phyloP scores from a whole-genome alignment of 1,140 invertebrate species.

The Holcopasites calliopsidis region DNA sequence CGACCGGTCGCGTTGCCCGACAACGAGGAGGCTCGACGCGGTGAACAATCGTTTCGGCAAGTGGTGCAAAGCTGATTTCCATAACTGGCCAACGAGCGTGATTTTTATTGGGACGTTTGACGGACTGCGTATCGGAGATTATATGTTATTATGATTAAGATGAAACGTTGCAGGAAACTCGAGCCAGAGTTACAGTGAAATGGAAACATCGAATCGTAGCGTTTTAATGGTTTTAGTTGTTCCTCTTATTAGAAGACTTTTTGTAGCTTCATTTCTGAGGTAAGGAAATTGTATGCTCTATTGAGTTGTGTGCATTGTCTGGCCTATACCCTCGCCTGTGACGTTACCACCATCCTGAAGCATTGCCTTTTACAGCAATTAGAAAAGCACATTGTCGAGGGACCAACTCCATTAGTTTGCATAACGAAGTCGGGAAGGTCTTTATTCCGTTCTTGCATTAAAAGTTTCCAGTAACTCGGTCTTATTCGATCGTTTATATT shows the following conservation, averaged over 20 bases:
- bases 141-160: too few relatives aligned
- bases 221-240: too few relatives aligned
- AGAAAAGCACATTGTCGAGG: not conserved
- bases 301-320: too few relatives aligned
- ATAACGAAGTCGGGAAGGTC: not conserved
- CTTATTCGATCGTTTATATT: constrained; percentile 3
- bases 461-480: not conserved
- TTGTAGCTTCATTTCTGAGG: too few relatives aligned
- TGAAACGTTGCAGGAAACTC: too few relatives aligned
- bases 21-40: constrained; percentile 13
- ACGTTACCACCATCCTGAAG: not conserved
- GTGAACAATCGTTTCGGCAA: not conserved
- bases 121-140: too few relatives aligned
- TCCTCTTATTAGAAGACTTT: too few relatives aligned
- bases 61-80: not conserved
- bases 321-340: too few relatives aligned
- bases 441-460: constrained; percentile 1
- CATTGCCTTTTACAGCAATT: not conserved
- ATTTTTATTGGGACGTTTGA: not conserved
- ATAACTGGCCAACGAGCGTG: not conserved
- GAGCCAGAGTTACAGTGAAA: too few relatives aligned
- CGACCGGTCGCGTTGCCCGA: constrained; percentile 8
- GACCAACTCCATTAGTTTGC: not conserved
- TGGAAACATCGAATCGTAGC: too few relatives aligned
- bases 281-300: too few relatives aligned